Percentiles rank a stretch among this genome's conserved stretches.
Evolutionary conservation across 2,797 vertebrate genomes (phyloP).

Genomic region (Calcarius lapponicus): DNA sequence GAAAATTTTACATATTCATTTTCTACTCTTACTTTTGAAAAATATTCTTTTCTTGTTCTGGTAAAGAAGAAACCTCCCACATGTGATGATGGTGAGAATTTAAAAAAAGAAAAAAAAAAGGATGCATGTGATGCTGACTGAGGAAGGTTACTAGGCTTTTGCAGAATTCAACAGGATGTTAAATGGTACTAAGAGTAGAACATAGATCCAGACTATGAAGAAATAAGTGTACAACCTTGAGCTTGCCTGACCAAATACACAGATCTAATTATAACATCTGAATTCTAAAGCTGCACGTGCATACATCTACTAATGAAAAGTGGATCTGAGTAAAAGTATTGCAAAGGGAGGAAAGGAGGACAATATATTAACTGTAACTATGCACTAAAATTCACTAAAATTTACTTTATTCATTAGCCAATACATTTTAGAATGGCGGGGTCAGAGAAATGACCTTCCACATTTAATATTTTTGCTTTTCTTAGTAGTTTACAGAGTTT

Average conservation of each 20-base stretch:
- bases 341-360: not conserved
- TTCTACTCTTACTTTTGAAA: slow-evolving; percentile 33
- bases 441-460: slow-evolving; percentile 28
- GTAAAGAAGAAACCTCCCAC: slow-evolving; percentile 6
- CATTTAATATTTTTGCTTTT: slow-evolving; percentile 33
- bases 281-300: not conserved
- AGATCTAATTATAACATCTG: not conserved
- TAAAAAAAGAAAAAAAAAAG: not conserved
- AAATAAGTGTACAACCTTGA: not conserved
- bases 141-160: not conserved
- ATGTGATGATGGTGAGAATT: not conserved
- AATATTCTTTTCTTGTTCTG: not conserved
- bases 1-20: not conserved
- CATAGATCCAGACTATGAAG: not conserved
- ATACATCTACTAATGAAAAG: not conserved
- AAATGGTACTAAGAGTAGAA: not conserved
- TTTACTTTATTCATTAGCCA: slow-evolving; percentile 13
- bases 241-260: not conserved
- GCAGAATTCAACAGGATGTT: not conserved
- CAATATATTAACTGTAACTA: not conserved
- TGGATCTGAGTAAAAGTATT: not conserved
- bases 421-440: not conserved
- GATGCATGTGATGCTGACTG: not conserved
- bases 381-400: not conserved
- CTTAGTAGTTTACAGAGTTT: slow-evolving; percentile 19